phyloP scores from a whole-genome alignment of 2,797 vertebrate genomes.

The Lagocephalus sceleratus region DNA sequence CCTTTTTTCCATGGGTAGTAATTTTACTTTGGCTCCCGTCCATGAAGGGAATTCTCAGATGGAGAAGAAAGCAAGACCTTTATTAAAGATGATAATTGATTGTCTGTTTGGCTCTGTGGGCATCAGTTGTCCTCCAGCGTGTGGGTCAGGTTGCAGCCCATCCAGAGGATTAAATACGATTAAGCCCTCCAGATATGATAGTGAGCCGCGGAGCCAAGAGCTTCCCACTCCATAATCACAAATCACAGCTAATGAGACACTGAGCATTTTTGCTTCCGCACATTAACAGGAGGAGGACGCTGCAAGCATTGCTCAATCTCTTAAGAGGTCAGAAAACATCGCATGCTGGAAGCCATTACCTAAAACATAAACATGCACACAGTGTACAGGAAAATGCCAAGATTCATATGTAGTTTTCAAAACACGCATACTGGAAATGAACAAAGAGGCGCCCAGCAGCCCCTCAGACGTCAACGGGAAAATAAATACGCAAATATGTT shows the following conservation, averaged over 20 bases:
- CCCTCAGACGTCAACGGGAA: too few relatives aligned
- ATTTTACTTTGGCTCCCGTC: slow-evolving; percentile 19
- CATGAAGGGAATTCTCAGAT: slow-evolving; percentile 11
- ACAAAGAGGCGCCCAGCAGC: neutral
- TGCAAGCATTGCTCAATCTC: neutral
- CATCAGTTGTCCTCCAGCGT: slow-evolving; percentile 27
- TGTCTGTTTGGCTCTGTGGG: slow-evolving; percentile 28
- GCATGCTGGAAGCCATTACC: too few relatives aligned
- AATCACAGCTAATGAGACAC: slow-evolving; percentile 65
- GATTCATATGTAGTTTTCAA: neutral
- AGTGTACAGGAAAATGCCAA: too few relatives aligned
- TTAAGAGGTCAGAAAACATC: too few relatives aligned
- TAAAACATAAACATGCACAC: too few relatives aligned
- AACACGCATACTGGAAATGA: neutral
- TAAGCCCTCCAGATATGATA: slow-evolving; percentile 36
- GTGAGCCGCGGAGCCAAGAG: slow-evolving; percentile 37
- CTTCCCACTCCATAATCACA: slow-evolving; percentile 52
- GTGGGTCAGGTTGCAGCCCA: slow-evolving; percentile 33
- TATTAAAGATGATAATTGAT: slow-evolving; percentile 50
- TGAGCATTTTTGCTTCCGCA: slow-evolving; percentile 43
- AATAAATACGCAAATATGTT: neutral
- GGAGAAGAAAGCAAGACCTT: slow-evolving; percentile 26
- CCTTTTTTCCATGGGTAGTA: neutral
- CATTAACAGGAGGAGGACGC: neutral
- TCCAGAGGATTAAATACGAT: slow-evolving; percentile 47